Evolutionary conservation across 2,888 invertebrate genomes (phyloP), one percentile per base, ranked within the genome.

Genomic region (Limnephilus marmoratus): DNA sequence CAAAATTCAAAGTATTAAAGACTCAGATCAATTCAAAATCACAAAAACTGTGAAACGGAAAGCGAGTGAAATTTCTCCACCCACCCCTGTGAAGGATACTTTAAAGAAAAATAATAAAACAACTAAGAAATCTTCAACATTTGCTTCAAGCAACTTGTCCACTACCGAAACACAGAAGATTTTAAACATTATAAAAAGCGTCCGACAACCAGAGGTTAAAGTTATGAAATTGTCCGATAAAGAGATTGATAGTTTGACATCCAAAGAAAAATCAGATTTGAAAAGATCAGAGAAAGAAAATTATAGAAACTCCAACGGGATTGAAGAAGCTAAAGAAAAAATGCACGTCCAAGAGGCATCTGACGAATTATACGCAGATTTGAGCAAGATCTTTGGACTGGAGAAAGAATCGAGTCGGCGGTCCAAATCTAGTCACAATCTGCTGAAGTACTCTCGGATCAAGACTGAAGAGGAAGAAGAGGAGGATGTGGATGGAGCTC

Each of bases 401-500:
- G 68, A 80, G 68, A 80, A 53, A 15, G 86, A 45, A 2, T 31
- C 15, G 3, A 86, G 49, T 29, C 15, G 29, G 86, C 37, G 41
- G 24, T 18, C 41, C 29, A 53, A 53, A 45, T 68, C 68, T 68
- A 68, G n/a, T n/a, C 89, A 81, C 81, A 80, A 89, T 81, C 41
- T 89, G 81, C 81, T 81, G 37, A 89, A 81, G 89, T 89, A 87
- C 29, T 87, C 87, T 31, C 45, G 49, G 68, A 49, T 87, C 34
- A 87, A 87, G 87, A 49, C 49, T 4, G 87, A 87, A 80, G 80
- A 68, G 81, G 37, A 11, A 81, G 41, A n/a, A n/a, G 31, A 31
- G n/a, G 88, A 88, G 2, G 87, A 88, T 31, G 88, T 89, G 24
- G 88, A 89, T 24, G 88, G 88, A n/a, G 88, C 81, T 37, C 88